Conservation (phyloP, 2,888 invertebrate species). For the Hemistola chrysoprasaria region DNA sequence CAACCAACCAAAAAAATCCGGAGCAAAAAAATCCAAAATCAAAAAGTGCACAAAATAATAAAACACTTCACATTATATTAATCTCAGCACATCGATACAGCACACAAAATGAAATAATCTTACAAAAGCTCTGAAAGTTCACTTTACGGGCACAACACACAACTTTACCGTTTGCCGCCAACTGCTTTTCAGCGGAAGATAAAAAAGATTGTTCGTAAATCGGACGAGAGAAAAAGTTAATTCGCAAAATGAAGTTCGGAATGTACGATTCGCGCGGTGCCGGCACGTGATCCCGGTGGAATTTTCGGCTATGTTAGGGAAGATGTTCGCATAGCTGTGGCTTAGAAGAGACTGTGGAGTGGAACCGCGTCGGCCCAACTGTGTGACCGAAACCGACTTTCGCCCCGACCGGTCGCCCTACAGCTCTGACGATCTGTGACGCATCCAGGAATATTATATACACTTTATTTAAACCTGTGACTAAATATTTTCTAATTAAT, state of each 20-base stretch:
- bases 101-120: constrained; percentile 64
- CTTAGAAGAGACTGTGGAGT: constrained; percentile 80
- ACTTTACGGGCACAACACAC: constrained; percentile 70
- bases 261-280: constrained; percentile 64
- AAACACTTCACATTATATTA: constrained; percentile 74
- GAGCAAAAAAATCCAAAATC: constrained; percentile 78
- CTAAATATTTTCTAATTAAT: constrained; percentile 41
- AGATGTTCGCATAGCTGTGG: constrained; percentile 80
- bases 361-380: constrained; percentile 68
- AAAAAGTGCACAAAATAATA: constrained; percentile 74
- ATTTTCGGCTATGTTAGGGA: constrained; percentile 78
- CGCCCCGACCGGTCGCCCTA: constrained; percentile 81
- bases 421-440: constrained; percentile 70
- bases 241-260: constrained; percentile 32
- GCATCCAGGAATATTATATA: constrained; percentile 71
- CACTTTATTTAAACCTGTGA: constrained; percentile 60
- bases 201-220: constrained; percentile 40
- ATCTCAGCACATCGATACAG: constrained; percentile 61
- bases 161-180: constrained; percentile 78
- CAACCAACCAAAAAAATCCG: constrained; percentile 77
- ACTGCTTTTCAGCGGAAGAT: constrained; percentile 54
- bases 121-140: constrained; percentile 65
- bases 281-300: constrained; percentile 60
- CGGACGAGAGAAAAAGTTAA: constrained; percentile 24
- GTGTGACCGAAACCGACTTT: constrained; percentile 74